phyloP scores from a whole-genome alignment of 2,797 vertebrate species.

The Taenioides sp. region DNA sequence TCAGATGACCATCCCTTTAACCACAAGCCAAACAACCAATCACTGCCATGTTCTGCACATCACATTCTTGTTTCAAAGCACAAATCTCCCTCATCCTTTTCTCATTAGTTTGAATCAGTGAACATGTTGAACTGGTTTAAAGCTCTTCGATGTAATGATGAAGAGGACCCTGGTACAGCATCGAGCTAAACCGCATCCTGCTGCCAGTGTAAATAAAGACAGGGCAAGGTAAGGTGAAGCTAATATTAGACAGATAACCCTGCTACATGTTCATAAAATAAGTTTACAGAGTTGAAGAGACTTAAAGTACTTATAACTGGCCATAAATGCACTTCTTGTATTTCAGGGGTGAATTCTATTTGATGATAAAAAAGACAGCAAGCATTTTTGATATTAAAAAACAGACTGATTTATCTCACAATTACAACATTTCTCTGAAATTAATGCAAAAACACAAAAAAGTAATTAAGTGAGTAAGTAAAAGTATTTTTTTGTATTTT shows the following conservation, averaged over 20 bases:
- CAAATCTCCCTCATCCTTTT: slow-evolving; percentile 54
- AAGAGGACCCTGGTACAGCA: slow-evolving; percentile 53
- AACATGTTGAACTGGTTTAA: slow-evolving; percentile 72
- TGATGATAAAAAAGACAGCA: too few species aligned
- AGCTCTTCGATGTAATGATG: slow-evolving; percentile 54
- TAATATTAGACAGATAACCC: slow-evolving; percentile 54
- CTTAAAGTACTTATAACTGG: background rate
- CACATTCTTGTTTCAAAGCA: slow-evolving; percentile 45
- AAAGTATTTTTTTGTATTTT: background rate
- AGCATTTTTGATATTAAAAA: too few species aligned
- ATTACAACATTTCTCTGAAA: too few species aligned
- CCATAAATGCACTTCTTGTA: background rate
- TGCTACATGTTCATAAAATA: too few species aligned
- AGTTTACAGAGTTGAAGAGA: background rate
- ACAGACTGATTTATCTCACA: too few species aligned
- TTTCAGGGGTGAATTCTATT: background rate
- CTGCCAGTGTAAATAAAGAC: slow-evolving; percentile 63
- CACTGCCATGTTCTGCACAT: slow-evolving; percentile 48
- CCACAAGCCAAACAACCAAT: slow-evolving; percentile 41
- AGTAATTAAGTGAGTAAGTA: too few species aligned
- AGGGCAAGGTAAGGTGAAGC: slow-evolving; percentile 42
- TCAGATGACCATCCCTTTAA: slow-evolving; percentile 45
- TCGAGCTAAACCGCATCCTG: slow-evolving; percentile 66
- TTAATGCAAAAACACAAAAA: too few species aligned
- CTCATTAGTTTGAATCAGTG: slow-evolving; percentile 56